Conservation (phyloP, 2,797 vertebrate genomes). For the Yasuhikotakia modesta region DNA sequence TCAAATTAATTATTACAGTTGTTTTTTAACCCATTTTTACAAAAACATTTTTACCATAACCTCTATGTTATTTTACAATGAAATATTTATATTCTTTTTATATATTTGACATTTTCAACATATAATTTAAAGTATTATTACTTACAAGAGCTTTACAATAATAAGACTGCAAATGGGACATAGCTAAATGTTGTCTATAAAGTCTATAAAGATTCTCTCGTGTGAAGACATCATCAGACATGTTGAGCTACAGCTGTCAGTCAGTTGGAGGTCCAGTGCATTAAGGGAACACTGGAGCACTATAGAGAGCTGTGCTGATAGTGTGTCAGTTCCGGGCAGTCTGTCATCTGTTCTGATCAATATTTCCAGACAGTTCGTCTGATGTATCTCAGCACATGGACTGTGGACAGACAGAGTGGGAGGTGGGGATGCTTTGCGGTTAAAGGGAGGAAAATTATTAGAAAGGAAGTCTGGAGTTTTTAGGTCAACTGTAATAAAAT, state of each 20-base stretch:
- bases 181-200: not conserved
- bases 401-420: constrained; percentile 9
- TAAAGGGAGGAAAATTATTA: constrained; percentile 6
- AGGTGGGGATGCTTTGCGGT: not conserved
- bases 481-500: not conserved
- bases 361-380: constrained; percentile 45
- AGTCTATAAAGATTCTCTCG: not conserved
- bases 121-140: no score
- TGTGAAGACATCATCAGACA: not conserved
- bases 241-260: constrained; percentile 8
- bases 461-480: constrained; percentile 16
- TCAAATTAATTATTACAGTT: no score
- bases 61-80: no score
- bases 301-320: constrained; percentile 3
- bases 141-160: no score
- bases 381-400: not conserved
- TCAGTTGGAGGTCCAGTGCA: constrained; percentile 1
- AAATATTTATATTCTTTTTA: no score
- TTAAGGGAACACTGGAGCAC: not conserved
- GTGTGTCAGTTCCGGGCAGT: constrained; percentile 12
- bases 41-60: no score
- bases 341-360: constrained; percentile 51
- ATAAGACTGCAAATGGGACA: no score
- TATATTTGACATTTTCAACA: no score
- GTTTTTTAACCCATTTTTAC: no score